These are phyloP conservation scores for Germaria angustata DNA, from an alignment of 2,888 invertebrate species.

Conservation along the genomic window DNA sequence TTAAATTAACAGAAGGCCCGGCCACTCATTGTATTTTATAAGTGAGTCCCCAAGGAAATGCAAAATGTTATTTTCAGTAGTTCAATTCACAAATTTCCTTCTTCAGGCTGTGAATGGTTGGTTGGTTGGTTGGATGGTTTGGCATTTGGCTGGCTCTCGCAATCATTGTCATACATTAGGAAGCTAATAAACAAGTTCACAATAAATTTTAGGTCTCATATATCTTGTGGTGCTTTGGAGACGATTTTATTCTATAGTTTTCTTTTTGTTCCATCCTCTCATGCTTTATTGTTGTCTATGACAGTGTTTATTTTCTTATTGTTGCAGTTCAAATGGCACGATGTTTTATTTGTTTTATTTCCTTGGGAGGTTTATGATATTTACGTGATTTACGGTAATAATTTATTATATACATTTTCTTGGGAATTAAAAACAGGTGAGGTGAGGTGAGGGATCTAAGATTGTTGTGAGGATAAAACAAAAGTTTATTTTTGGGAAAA, in stretches of 20 bases:
- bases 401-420: slow-evolving; percentile 70
- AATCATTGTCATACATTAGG: slow-evolving; percentile 78
- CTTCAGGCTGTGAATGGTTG: slow-evolving; percentile 64
- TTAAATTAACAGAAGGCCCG: slow-evolving; percentile 53
- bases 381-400: slow-evolving; percentile 78
- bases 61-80: slow-evolving; percentile 62
- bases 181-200: slow-evolving; percentile 79
- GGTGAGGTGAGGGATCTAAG: slow-evolving; percentile 34
- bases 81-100: slow-evolving; percentile 2
- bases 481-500: background rate
- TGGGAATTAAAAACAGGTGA: slow-evolving; percentile 34
- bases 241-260: slow-evolving; percentile 59
- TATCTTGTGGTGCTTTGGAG: slow-evolving; percentile 65
- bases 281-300: slow-evolving; percentile 36
- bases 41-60: slow-evolving; percentile 74
- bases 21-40: slow-evolving; percentile 34
- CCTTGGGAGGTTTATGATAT: slow-evolving; percentile 73
- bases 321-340: slow-evolving; percentile 66
- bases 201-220: slow-evolving; percentile 66
- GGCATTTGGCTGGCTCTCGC: slow-evolving; percentile 36
- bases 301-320: slow-evolving; percentile 45
- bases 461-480: slow-evolving; percentile 15
- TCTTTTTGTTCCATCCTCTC: background rate
- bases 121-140: slow-evolving; percentile 30
- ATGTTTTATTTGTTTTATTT: slow-evolving; percentile 38